Conservation (phyloP, 2,797 vertebrate species). For the Amphiprion clarkii region DNA sequence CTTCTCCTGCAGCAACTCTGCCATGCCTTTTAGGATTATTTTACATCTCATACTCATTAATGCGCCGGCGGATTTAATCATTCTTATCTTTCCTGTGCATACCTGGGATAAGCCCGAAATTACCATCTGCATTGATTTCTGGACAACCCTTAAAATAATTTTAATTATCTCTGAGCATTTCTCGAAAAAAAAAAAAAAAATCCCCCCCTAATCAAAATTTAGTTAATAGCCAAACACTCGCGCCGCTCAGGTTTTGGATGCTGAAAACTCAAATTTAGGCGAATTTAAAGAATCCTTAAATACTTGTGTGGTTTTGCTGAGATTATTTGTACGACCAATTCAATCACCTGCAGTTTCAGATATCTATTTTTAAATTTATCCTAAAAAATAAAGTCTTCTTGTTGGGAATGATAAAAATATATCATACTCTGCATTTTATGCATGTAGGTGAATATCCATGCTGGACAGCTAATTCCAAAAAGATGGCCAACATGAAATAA, state of each 20-base stretch:
- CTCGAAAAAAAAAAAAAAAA: conserved; percentile 32
- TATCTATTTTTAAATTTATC: background rate
- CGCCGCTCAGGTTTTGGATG: conserved; percentile 14
- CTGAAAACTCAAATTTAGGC: conserved; percentile 14
- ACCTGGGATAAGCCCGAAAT: conserved; percentile 81
- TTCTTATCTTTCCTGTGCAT: conserved; percentile 85
- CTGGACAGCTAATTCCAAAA: too few relatives aligned
- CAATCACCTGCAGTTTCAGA: conserved; percentile 11
- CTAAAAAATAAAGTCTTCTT: background rate
- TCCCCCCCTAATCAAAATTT: conserved; percentile 56
- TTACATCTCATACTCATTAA: conserved; percentile 86
- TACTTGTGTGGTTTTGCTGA: conserved; percentile 15
- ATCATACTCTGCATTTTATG: too few relatives aligned
- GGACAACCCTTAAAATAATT: conserved; percentile 81
- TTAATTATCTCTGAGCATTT: conserved; percentile 72
- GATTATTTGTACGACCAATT: conserved; percentile 12
- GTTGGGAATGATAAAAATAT: too few relatives aligned
- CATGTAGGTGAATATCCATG: too few relatives aligned
- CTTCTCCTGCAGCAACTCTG: conserved; percentile 84
- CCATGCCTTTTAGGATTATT: conserved; percentile 88
- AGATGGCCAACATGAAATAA: too few relatives aligned
- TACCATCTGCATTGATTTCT: conserved; percentile 85
- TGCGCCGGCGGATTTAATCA: conserved; percentile 84
- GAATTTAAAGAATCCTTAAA: conserved; percentile 23
- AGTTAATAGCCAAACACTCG: conserved; percentile 28